Percentiles rank a stretch among this genome's conserved stretches.
These are phyloP conservation scores for Eristalis pertinax DNA, from an alignment of 2,888 invertebrate genomes.

Conservation along the genomic window DNA sequence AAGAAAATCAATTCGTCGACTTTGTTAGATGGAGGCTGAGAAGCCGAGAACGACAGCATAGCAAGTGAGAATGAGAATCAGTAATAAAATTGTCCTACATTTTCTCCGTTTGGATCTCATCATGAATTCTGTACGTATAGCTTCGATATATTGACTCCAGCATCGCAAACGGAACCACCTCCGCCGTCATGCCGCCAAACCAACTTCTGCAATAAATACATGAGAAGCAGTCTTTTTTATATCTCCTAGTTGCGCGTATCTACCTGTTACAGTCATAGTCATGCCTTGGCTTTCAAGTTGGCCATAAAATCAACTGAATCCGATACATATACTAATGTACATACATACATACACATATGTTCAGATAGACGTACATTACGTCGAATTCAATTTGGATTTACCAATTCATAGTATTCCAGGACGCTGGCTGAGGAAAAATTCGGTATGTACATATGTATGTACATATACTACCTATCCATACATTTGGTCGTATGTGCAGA, in stretches of 20 bases:
- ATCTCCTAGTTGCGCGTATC: neutral
- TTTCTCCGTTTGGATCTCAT: constrained; percentile 35
- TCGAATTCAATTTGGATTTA: constrained; percentile 38
- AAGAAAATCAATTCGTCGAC: constrained; percentile 41
- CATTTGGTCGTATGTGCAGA: neutral
- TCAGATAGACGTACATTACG: neutral
- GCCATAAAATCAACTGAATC: constrained; percentile 40
- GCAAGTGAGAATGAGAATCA: constrained; percentile 21
- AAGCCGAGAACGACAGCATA: constrained; percentile 6
- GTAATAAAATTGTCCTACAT: constrained; percentile 51
- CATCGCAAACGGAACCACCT: neutral
- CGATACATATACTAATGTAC: neutral
- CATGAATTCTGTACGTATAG: constrained; percentile 27
- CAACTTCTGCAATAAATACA: constrained; percentile 50
- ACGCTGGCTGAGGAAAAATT: neutral
- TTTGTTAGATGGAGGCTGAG: neutral
- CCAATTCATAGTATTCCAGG: neutral
- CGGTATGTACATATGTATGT: neutral
- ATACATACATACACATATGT: neutral
- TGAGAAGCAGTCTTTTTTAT: constrained; percentile 20
- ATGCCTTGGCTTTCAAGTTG: constrained; percentile 5
- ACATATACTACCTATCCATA: neutral
- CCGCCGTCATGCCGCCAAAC: constrained; percentile 3
- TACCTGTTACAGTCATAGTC: constrained; percentile 40
- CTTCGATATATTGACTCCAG: constrained; percentile 9